Conservation (phyloP, 2,888 invertebrate genomes). For the Lydus trimaculatus region DNA sequence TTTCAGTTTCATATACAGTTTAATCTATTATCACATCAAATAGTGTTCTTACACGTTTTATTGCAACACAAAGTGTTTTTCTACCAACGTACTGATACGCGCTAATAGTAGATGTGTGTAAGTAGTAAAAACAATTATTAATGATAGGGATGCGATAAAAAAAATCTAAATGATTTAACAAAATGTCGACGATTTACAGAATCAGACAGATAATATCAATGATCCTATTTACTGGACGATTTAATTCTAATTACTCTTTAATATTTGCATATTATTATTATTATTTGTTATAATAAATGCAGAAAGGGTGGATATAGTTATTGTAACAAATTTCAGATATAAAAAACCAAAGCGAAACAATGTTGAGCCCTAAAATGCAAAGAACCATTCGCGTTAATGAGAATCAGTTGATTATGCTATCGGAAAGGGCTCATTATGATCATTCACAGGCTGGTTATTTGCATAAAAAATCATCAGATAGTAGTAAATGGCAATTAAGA, state of each 20-base stretch:
- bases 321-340: slow-evolving; percentile 24
- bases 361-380: slow-evolving; percentile 88
- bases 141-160: background rate
- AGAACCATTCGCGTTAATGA: slow-evolving; percentile 86
- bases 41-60: background rate
- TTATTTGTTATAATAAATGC: no score
- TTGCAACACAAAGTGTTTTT: background rate
- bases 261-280: background rate
- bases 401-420: slow-evolving; percentile 81
- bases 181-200: slow-evolving; percentile 5
- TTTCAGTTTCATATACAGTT: slow-evolving; percentile 26
- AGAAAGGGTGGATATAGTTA: no score
- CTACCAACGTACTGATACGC: background rate
- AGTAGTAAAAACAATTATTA: slow-evolving; percentile 12
- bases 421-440: slow-evolving; percentile 86
- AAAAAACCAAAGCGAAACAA: slow-evolving; percentile 48
- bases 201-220: background rate
- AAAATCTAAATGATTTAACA: slow-evolving; percentile 6
- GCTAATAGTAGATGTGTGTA: background rate
- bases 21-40: background rate
- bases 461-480: slow-evolving; percentile 85
- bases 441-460: slow-evolving; percentile 84
- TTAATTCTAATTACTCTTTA: slow-evolving; percentile 4
- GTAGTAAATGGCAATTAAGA: slow-evolving; percentile 85
- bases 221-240: background rate